Base-by-base conservation (phyloP, 2,888 invertebrate genomes). In the Agonopterix alstromeriana region DNA sequence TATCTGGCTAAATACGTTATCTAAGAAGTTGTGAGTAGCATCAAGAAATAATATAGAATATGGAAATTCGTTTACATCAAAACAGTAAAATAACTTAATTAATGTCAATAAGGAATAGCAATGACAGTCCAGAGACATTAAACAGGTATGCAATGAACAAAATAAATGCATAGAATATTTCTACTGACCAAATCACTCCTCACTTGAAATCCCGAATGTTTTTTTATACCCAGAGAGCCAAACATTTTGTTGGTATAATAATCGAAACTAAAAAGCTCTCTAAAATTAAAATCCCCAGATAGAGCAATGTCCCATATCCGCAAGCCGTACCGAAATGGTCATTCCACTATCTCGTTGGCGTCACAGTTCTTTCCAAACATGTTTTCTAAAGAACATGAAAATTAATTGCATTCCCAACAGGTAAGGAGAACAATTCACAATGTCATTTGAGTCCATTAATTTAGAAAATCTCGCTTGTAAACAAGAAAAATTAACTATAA, bases 151-250 rank as follows among this genome's bases (percentile, higher is more conserved):
- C 42, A 42, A 27, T 27, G 42, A 9, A 42, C 11, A 42, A 42
- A 42, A 14, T 42, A 12, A 9, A 42, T 12, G 41, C 8, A 41
- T 41, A 10, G 8, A 41, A 41, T 8, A 11, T n/a, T 11, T 41
- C 12, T 10, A 35, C 8, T 63, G 74, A 75, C 80, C 77, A 81
- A 73, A 67, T 27, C 64, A 83, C 88, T 87, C 88, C 88, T 88
- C 88, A 88, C 88, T 73, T 82, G 84, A 88, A 61, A 79, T 84
- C 86, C 86, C 77, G 61, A 70, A 60, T 56, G 8, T 11, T n/a
- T 61, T 66, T 68, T 59, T 60, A 60, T 62, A 73, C 82, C 86
- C 77, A 62, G 76, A 83, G 85, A 83, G 82, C 77, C 58, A 65
- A 70, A 65, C 52, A 61, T 59, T 63, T 65, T 60, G 52, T 65